Conservation (phyloP, 2,113 vertebrate genomes). For the Herpailurus yagouaroundi region DNA sequence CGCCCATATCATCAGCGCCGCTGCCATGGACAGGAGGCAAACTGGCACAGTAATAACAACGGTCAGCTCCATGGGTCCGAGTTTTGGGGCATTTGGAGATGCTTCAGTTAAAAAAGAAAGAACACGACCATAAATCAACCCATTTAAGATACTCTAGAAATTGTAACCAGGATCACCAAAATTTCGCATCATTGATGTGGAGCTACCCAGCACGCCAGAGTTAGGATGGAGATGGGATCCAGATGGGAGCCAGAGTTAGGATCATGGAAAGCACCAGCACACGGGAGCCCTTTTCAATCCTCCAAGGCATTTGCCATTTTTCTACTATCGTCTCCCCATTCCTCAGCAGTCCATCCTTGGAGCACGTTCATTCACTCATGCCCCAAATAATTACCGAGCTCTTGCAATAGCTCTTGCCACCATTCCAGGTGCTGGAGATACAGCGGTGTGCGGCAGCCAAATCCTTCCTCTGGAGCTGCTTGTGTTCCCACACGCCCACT, state of each 20-base stretch:
- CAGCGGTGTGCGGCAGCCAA: not conserved
- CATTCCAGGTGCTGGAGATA: not conserved
- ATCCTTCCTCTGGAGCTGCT: not conserved
- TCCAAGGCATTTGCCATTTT: not conserved
- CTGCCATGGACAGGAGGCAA: constrained; percentile 86
- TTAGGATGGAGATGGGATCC: no score
- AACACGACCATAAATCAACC: constrained; percentile 11
- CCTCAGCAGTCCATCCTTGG: not conserved
- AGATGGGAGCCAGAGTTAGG: not conserved
- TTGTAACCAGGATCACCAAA: not conserved
- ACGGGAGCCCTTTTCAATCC: not conserved
- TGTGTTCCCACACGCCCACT: not conserved
- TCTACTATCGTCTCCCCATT: not conserved
- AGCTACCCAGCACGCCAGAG: not conserved
- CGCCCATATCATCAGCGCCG: constrained; percentile 83
- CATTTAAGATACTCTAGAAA: not conserved
- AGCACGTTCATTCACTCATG: not conserved
- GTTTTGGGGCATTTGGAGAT: constrained; percentile 73
- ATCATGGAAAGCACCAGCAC: not conserved
- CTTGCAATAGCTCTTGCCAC: not conserved
- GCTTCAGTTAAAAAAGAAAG: constrained; percentile 63
- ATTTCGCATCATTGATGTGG: not conserved
- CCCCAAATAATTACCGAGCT: not conserved
- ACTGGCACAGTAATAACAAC: constrained; percentile 88
- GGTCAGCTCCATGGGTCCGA: constrained; percentile 84